A percentile compares a stretch with the other conserved stretches of the same genome.
Evolutionary conservation across 2,888 invertebrate genomes (phyloP).

Genomic region (Agrochola lota): DNA sequence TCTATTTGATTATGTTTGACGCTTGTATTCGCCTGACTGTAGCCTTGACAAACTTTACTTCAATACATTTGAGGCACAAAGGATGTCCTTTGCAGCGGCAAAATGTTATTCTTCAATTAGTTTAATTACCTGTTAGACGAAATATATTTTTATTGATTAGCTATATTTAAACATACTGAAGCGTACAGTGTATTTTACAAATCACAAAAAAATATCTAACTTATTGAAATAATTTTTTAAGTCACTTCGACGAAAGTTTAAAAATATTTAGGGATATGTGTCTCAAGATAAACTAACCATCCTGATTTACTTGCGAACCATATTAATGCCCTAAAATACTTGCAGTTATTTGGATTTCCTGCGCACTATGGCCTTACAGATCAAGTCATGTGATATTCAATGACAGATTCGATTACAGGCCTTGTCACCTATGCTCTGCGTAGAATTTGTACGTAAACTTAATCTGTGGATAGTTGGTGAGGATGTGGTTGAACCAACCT

Average conservation of each 20-base stretch:
- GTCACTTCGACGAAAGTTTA: too few relatives aligned
- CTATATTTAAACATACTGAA: not conserved
- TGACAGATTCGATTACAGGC: not conserved
- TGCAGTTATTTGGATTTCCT: not conserved
- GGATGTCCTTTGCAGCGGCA: conserved; percentile 6
- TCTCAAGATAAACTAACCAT: not conserved
- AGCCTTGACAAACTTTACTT: conserved; percentile 63
- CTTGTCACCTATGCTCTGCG: not conserved
- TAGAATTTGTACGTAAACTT: not conserved
- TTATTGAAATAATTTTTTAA: not conserved
- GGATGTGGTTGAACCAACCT: not conserved
- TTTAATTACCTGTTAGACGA: not conserved
- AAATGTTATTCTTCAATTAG: conserved; percentile 4
- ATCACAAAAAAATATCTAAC: not conserved
- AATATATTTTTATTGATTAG: not conserved
- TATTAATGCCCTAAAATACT: not conserved
- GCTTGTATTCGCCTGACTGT: conserved; percentile 44
- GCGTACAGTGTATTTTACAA: not conserved
- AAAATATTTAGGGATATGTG: not conserved
- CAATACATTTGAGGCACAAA: conserved; percentile 67
- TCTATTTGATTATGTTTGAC: conserved; percentile 75
- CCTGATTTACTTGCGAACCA: not conserved
- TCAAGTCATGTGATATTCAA: not conserved
- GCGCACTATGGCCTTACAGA: not conserved
- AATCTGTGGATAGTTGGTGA: not conserved